phyloP scores from a whole-genome alignment of 2,113 vertebrate genomes.

The Stictonetta naevosa region DNA sequence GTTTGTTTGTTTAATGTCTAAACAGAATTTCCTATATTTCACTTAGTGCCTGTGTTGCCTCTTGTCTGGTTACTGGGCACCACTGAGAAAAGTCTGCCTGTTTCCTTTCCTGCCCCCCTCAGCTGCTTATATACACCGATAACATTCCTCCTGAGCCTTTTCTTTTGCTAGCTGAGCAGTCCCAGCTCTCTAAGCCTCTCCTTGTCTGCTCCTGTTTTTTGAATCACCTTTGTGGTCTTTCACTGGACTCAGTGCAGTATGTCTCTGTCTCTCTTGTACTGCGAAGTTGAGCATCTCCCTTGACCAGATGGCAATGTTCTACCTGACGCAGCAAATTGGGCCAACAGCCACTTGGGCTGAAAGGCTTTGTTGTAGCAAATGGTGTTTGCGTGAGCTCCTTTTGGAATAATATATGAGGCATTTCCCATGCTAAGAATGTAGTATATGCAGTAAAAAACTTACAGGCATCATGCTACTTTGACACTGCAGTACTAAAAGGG shows the following conservation, averaged over 20 bases:
- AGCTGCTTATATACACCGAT: not conserved
- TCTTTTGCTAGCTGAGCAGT: not conserved
- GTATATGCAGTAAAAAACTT: not conserved
- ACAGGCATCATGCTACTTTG: not conserved
- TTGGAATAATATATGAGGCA: not conserved
- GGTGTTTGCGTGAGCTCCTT: not conserved
- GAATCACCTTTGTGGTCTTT: not conserved
- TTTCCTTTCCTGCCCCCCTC: not conserved
- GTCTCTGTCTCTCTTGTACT: not conserved
- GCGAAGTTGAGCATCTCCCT: not conserved
- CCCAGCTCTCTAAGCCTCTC: not conserved
- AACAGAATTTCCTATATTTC: not conserved
- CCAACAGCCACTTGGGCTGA: not conserved
- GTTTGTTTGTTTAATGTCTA: not conserved
- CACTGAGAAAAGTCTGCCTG: not conserved
- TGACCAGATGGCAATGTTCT: not conserved
- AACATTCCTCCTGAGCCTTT: not conserved
- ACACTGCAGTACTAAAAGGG: not conserved
- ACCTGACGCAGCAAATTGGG: not conserved
- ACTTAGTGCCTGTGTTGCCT: not conserved
- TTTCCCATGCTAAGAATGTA: not conserved
- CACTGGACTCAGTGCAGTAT: rapidly evolving
- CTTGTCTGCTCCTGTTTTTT: not conserved
- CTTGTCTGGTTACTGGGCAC: not conserved
- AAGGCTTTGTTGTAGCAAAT: not conserved